Base-by-base conservation (phyloP, 2,888 invertebrate species). In the Scaptomyza flava region DNA sequence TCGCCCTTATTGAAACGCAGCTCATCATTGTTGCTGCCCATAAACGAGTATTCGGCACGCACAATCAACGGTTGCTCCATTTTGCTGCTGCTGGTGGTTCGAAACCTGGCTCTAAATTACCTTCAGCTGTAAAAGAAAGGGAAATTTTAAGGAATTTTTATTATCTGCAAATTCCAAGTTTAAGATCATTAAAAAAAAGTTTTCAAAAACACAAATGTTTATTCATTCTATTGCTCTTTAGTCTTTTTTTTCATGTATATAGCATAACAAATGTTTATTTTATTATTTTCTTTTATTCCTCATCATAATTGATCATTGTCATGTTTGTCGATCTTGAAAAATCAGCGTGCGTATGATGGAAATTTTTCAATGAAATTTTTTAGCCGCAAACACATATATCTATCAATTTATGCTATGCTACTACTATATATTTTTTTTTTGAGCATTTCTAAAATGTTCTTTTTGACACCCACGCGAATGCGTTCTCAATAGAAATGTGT, bases 11-110 rank as follows among this genome's bases (percentile, higher is more conserved):
- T 96, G 92, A 99, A 98, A 91, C 97, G 97, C 79, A 99, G 93
- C 94, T 99, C 99, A 93, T 99, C 99, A 93, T 99, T 99, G 91
- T 99, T 99, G 91, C 96, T 96, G 76, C 98, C 98, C 93, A 96
- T 97, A 92, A 98, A 99, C 66, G 96, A 95, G 93, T 96, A 98
- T 85, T 98, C 94, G 68, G 98, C 98, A 92, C 97, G 96, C 58
- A 98, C 98, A 89, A 96, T 93, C 73, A 91, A 87, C 63, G 92
- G 91, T 72, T 91, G 91, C 68, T 92, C 92, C 92, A 91, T 92
- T 11, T 53, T 75, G 2, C 38, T 17, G 36, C 20, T 27, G 41
- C 59, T 61, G 43, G 54, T 54, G 59, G 53, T 57, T 61, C 63
- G 59, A 54, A 79, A 53, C 67, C 59, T 61, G 58, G 62, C 74